A percentile compares a stretch with the other conserved stretches of the same genome.
These are phyloP conservation scores for Solenopsis invicta DNA, from an alignment of 1,140 invertebrate species.

Conservation along the genomic window DNA sequence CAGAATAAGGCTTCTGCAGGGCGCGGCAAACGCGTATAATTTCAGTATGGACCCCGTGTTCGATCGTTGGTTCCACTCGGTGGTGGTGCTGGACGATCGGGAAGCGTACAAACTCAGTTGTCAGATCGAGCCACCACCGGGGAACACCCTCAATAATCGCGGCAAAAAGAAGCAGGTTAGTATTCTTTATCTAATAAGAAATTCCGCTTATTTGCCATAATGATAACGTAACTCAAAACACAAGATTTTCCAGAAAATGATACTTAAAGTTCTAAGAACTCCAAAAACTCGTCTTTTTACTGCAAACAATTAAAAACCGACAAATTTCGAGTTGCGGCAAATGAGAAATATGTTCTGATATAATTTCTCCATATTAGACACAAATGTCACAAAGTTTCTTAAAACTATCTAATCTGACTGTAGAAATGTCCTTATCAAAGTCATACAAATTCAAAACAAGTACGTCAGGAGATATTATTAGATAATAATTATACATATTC, in stretches of 20 bases:
- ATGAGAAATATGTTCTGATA: background rate
- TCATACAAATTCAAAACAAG: background rate
- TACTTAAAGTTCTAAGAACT: too few species aligned
- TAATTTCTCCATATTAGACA: background rate
- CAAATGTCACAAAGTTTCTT: background rate
- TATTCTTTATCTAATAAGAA: background rate
- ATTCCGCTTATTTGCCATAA: background rate
- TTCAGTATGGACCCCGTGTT: slow-evolving; percentile 94
- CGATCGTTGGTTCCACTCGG: slow-evolving; percentile 97
- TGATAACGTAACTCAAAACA: too few species aligned
- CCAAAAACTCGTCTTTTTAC: too few species aligned
- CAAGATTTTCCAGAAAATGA: too few species aligned
- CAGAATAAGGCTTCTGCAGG: slow-evolving; percentile 98
- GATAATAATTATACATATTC: background rate
- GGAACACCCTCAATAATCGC: slow-evolving; percentile 82
- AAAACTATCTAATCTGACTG: background rate
- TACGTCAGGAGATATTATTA: background rate
- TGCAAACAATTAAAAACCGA: too few species aligned
- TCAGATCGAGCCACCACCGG: slow-evolving; percentile 93
- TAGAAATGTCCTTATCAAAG: background rate
- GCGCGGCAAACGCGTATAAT: slow-evolving; percentile 98
- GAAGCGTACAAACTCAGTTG: slow-evolving; percentile 97
- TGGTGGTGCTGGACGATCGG: slow-evolving; percentile 95
- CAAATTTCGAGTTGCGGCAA: too few species aligned
- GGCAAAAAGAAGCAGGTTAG: slow-evolving; percentile 83